phyloP scores from a whole-genome alignment of 2,888 invertebrate species.

The Himalopsyche kuldschensis region DNA sequence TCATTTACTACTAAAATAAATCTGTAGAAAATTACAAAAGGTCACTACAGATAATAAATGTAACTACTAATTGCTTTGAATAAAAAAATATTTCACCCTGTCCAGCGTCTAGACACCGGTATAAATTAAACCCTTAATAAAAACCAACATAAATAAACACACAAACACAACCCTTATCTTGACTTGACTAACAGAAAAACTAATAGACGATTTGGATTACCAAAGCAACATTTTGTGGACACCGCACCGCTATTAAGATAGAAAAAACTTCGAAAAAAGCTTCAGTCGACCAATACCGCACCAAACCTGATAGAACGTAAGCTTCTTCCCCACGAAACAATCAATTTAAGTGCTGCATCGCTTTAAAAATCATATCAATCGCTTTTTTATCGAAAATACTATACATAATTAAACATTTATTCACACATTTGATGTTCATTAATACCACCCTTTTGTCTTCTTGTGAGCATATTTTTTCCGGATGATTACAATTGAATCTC shows the following conservation, averaged over 20 bases:
- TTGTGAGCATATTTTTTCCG: too few relatives aligned
- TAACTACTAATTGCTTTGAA: background rate
- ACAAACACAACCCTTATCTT: slow-evolving; percentile 22
- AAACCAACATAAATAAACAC: background rate
- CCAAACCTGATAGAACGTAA: background rate
- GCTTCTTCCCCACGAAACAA: background rate
- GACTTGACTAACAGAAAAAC: slow-evolving; percentile 27
- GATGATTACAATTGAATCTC: too few relatives aligned
- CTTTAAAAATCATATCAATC: background rate
- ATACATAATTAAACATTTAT: too few relatives aligned
- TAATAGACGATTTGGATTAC: slow-evolving; percentile 30
- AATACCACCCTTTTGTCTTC: too few relatives aligned
- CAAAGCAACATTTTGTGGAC: slow-evolving; percentile 25
- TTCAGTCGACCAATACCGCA: background rate
- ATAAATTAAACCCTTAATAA: slow-evolving; percentile 4
- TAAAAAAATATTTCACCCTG: background rate
- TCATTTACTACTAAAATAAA: too few relatives aligned
- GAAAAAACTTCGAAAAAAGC: background rate
- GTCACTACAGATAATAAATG: background rate
- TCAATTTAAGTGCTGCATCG: background rate
- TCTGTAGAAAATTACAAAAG: too few relatives aligned
- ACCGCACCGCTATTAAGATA: slow-evolving; percentile 22
- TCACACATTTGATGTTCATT: too few relatives aligned
- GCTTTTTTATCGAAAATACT: too few relatives aligned
- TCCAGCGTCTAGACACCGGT: background rate